phyloP scores from a whole-genome alignment of 2,113 vertebrate genomes.

The Nothobranchius kuhntae region DNA sequence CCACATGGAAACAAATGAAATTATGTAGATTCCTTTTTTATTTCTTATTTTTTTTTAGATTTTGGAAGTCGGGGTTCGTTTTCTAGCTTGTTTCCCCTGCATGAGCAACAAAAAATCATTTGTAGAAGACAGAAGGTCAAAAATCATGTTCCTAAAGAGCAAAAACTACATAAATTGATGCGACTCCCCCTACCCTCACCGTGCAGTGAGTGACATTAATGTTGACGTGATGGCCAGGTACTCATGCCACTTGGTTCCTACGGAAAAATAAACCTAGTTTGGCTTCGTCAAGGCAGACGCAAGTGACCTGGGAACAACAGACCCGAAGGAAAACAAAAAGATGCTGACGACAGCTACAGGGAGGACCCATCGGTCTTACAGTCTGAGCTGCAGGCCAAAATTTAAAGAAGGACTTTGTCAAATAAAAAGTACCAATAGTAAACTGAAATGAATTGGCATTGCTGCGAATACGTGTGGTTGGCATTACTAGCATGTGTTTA shows the following conservation, averaged over 20 bases:
- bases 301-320: constrained; percentile 26
- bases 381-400: constrained; percentile 20
- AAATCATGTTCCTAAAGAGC: constrained; percentile 72
- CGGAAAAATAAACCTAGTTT: constrained; percentile 25
- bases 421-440: constrained; percentile 69
- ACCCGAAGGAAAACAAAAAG: neutral
- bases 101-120: constrained; percentile 61
- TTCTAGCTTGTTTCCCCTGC: constrained; percentile 59
- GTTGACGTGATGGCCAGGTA: constrained; percentile 53
- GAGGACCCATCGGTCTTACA: constrained; percentile 2
- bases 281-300: constrained; percentile 41
- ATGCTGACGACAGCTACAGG: constrained; percentile 11
- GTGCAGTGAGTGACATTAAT: constrained; percentile 66
- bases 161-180: constrained; percentile 76
- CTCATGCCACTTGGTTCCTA: constrained; percentile 49
- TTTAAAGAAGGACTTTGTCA: constrained; percentile 62
- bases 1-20: constrained; percentile 71
- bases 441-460: constrained; percentile 82
- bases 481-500: constrained; percentile 85
- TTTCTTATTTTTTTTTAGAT: constrained; percentile 60
- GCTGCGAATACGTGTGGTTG: constrained; percentile 89
- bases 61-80: constrained; percentile 69
- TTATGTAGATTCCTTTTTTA: constrained; percentile 62
- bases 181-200: constrained; percentile 80
- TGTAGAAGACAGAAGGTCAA: constrained; percentile 73